Base-by-base conservation (phyloP, 2,113 vertebrate genomes). In the Todiramphus chloris region DNA sequence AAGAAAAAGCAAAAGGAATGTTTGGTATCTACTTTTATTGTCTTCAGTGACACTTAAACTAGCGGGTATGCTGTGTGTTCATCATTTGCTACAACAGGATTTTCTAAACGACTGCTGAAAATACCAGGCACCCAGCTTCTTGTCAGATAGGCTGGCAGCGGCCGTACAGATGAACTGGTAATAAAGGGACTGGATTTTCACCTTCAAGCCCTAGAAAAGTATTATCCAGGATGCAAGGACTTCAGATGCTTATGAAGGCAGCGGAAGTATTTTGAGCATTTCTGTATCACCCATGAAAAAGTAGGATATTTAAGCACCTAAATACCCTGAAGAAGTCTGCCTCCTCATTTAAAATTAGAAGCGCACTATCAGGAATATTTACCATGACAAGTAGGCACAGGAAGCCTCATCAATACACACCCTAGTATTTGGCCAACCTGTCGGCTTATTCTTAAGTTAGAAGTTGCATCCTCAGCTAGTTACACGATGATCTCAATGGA, bases 61-160 rank as follows among this genome's bases (percentile, higher is more conserved):
- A 72, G 23, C 0, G 6, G 48, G 16, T 67, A 83, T 37, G 15
- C 56, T 59, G 16, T 27, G 28, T 30, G 30, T 55, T 55, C 37
- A 20, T 48, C 33, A 66, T 46, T 90, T 80, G 23, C 19, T 53
- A 70, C 28, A 87, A 67, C 3, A 84, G 23, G 8, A 39, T 60
- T 89, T 93, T 63, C 46, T 67, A 91, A 95, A 83, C 37, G 81
- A 37, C 16, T 37, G 11, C n/a, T 66, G 24, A 73, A 92, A 92
- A 73, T 31, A 60, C 18, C 11, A 76, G n/a, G 39, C 80, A 81
- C 6, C 5, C 31, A 43, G 23, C 10, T 75, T 83, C 66, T 68
- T 59, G 19, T 75, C 27, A 51, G 44, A 58, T 4, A 91, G 28
- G 14, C 15, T 3, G 1, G 60, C 10, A 23, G 18, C 14, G 87